These are phyloP conservation scores for Caenorhabditis becei DNA, from an alignment of 2,888 invertebrate genomes.

Conservation along the genomic window DNA sequence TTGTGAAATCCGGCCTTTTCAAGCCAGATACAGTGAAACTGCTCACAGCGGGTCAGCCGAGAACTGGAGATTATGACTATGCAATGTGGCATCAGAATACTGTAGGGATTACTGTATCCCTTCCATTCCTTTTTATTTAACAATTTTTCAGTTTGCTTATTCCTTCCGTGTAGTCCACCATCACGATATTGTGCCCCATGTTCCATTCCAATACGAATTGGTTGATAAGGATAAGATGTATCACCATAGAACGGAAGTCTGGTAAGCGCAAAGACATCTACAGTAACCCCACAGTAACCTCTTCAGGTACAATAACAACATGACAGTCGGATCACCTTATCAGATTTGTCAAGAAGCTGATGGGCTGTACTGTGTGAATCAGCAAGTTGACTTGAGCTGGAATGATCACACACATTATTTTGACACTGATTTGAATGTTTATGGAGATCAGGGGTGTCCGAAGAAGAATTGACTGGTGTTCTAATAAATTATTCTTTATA, in stretches of 20 bases:
- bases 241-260: constrained; percentile 60
- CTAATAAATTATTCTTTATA: background rate
- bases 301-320: constrained; percentile 61
- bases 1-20: constrained; percentile 52
- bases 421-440: constrained; percentile 54
- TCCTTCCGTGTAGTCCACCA: constrained; percentile 60
- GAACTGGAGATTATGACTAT: constrained; percentile 61
- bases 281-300: too few relatives aligned
- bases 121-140: too few relatives aligned
- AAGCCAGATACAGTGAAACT: constrained; percentile 31
- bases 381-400: constrained; percentile 52
- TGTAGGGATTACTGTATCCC: constrained; percentile 1
- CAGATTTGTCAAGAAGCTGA: constrained; percentile 57
- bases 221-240: constrained; percentile 57
- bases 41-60: constrained; percentile 57
- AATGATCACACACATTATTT: constrained; percentile 61
- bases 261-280: constrained; percentile 16
- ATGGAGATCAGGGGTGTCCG: constrained; percentile 57
- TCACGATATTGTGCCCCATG: constrained; percentile 60
- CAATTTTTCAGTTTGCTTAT: constrained; percentile 57
- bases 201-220: constrained; percentile 57
- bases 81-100: constrained; percentile 62
- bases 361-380: constrained; percentile 56
- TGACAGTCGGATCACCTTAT: constrained; percentile 47
- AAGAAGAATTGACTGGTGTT: constrained; percentile 6